These are phyloP conservation scores for Zygaena filipendulae DNA, from an alignment of 2,888 invertebrate species.

Conservation along the genomic window DNA sequence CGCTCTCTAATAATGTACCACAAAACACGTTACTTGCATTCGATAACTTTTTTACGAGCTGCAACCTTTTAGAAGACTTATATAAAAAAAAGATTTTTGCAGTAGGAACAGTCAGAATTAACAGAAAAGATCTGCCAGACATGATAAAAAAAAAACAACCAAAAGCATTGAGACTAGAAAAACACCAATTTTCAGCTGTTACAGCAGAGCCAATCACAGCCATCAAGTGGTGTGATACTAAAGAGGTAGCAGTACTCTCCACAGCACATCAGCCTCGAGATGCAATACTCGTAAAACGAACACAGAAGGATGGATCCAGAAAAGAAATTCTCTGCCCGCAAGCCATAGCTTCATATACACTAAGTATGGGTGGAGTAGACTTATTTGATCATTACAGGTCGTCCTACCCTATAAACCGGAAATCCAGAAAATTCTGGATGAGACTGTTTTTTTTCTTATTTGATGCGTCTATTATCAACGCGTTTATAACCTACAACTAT, in stretches of 20 bases:
- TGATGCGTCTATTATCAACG: conserved; percentile 19
- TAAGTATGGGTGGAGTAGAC: conserved; percentile 27
- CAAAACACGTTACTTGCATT: conserved; percentile 22
- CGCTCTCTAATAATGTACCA: conserved; percentile 17
- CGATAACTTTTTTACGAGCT: conserved; percentile 24
- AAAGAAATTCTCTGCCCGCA: conserved; percentile 22
- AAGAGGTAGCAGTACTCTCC: conserved; percentile 19
- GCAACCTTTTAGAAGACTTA: conserved; percentile 18
- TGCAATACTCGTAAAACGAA: conserved; percentile 19
- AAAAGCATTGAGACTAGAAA: conserved; percentile 19
- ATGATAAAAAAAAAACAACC: conserved; percentile 19
- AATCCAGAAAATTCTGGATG: conserved; percentile 26
- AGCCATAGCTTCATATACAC: conserved; percentile 24
- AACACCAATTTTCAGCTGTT: conserved; percentile 21
- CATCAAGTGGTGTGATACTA: conserved; percentile 22
- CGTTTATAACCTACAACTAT: conserved; percentile 18
- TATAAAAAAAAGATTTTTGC: conserved; percentile 19
- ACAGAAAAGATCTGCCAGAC: conserved; percentile 21
- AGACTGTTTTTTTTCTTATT: conserved; percentile 22
- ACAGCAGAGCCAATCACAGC: conserved; percentile 20
- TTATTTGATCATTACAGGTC: conserved; percentile 25
- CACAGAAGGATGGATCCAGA: conserved; percentile 26
- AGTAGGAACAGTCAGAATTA: conserved; percentile 22
- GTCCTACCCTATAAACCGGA: conserved; percentile 23
- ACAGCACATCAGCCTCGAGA: conserved; percentile 21